Evolutionary conservation across 2,797 vertebrate species (phyloP).

Genomic region (Notolepis coatsorum): DNA sequence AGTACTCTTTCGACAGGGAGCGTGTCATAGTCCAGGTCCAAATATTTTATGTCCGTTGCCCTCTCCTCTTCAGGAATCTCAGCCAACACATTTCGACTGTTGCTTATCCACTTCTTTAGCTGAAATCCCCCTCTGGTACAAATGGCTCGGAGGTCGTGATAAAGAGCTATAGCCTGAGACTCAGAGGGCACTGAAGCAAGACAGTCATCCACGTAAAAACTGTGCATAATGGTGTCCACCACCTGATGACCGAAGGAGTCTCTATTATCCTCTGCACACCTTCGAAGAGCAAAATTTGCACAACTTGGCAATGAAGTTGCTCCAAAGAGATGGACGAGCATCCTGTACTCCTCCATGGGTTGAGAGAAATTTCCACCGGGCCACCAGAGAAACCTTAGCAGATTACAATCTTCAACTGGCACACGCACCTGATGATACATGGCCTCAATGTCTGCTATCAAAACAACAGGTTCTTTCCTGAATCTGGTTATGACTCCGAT

Average conservation of each 20-base stretch:
- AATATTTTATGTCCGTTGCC: not conserved
- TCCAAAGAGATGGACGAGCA: conserved; percentile 24
- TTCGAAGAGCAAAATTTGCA: not conserved
- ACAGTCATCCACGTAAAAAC: conserved; percentile 22
- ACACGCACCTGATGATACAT: conserved; percentile 33
- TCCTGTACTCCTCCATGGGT: not conserved
- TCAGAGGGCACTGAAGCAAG: not conserved
- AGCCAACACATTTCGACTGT: not conserved
- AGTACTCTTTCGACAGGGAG: conserved; percentile 14
- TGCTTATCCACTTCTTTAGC: conserved; percentile 10
- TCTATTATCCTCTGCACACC: not conserved
- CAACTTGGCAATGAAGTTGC: conserved; percentile 1
- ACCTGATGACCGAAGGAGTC: not conserved
- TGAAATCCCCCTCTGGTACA: conserved; percentile 12
- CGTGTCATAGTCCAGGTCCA: conserved; percentile 7
- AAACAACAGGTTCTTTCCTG: not conserved
- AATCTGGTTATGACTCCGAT: conserved; percentile 22
- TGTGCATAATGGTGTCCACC: not conserved
- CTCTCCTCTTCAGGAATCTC: not conserved
- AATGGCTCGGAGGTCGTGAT: not conserved
- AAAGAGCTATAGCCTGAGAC: not conserved
- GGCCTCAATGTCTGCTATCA: conserved; percentile 22
- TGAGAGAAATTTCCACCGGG: conserved; percentile 4
- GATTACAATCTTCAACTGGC: not conserved
- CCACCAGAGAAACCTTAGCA: conserved; percentile 20